These are phyloP conservation scores for Canis aureus DNA, from an alignment of 2,113 vertebrate species.

Conservation along the genomic window DNA sequence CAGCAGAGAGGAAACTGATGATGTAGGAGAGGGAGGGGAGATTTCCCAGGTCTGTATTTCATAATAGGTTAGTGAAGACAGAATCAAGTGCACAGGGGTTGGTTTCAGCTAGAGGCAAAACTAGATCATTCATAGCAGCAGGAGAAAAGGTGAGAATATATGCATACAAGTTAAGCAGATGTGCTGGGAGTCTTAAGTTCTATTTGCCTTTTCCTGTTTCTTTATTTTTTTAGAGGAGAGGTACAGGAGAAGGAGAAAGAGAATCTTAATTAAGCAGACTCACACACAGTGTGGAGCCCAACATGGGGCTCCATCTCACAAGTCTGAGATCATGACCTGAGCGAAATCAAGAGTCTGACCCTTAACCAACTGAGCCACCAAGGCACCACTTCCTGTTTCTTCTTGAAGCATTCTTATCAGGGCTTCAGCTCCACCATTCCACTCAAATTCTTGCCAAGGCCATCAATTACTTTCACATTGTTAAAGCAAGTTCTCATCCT, in stretches of 20 bases:
- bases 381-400: not conserved
- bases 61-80: not conserved
- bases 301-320: not conserved
- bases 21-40: not conserved
- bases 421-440: not conserved
- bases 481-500: not conserved
- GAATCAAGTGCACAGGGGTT: not conserved
- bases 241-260: not conserved
- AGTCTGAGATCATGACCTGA: not conserved
- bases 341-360: not conserved
- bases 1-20: not conserved
- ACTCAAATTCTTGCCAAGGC: not conserved
- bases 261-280: not conserved
- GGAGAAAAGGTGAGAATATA: not conserved
- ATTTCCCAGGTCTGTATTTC: not conserved
- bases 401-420: not conserved
- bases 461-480: not conserved
- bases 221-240: not conserved
- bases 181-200: not conserved
- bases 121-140: not conserved
- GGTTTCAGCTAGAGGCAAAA: not conserved
- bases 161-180: not conserved
- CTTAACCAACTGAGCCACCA: not conserved
- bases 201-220: not conserved
- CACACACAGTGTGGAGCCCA: not conserved